Conservation (phyloP, 2,888 invertebrate species). For the Coleophora deauratella region DNA sequence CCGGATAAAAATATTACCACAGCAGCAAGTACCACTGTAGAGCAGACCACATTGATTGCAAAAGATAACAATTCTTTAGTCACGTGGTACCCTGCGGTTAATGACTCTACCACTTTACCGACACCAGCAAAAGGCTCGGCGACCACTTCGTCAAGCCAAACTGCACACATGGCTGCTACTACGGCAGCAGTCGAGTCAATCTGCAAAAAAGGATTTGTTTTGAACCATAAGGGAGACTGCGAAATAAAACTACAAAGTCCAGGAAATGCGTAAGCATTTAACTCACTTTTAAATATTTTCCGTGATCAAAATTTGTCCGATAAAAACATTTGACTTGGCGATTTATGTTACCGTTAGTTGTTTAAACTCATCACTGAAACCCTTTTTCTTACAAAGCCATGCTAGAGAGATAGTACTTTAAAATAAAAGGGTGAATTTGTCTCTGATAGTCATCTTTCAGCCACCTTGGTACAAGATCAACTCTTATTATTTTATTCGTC, state of each 20-base stretch:
- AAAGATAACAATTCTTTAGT: conserved; percentile 16
- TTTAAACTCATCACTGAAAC: too few species aligned
- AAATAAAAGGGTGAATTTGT: too few species aligned
- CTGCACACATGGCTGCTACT: not conserved
- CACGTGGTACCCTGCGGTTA: not conserved
- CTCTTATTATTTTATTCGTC: too few species aligned
- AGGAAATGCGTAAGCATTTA: conserved; percentile 53
- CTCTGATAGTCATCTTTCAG: too few species aligned
- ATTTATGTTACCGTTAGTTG: too few species aligned
- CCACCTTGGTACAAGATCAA: too few species aligned
- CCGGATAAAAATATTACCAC: conserved; percentile 29
- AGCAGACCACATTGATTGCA: conserved; percentile 20
- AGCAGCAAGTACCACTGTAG: conserved; percentile 16
- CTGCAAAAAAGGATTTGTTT: conserved; percentile 54
- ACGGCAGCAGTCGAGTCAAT: conserved; percentile 19
- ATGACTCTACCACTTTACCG: conserved; percentile 17
- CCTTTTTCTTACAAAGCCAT: too few species aligned
- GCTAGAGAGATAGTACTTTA: too few species aligned
- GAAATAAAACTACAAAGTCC: conserved; percentile 49
- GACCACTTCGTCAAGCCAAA: conserved; percentile 2
- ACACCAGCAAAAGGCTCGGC: conserved; percentile 14
- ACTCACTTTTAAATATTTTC: too few species aligned
- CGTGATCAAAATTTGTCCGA: too few species aligned
- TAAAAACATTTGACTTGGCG: too few species aligned
- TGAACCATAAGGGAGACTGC: conserved; percentile 54